Evolutionary conservation across 2,113 vertebrate species (phyloP).

Genomic region (Spermophilus dauricus): DNA sequence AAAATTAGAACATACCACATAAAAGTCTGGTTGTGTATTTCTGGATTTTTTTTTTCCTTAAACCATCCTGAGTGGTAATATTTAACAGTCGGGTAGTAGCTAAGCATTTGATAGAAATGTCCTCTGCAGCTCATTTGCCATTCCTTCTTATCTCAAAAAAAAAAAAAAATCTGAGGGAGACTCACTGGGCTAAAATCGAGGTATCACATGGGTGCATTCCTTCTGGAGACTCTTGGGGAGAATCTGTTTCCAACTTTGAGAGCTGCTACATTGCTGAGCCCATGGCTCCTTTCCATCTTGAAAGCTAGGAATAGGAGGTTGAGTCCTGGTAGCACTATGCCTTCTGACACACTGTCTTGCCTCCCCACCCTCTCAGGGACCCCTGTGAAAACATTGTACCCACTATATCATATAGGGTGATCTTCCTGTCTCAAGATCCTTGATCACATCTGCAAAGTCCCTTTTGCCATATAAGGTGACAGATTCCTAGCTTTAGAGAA

Average conservation of each 20-base stretch:
- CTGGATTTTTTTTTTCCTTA: too few species aligned
- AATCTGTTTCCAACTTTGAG: neutral
- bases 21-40: too few species aligned
- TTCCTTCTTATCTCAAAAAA: too few species aligned
- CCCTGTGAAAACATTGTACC: neutral
- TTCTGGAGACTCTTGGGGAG: neutral
- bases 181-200: neutral
- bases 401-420: neutral
- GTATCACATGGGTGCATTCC: neutral
- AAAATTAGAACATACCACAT: too few species aligned
- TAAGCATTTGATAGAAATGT: too few species aligned
- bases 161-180: neutral
- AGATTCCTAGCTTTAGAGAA: neutral
- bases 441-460: neutral
- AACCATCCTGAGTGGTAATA: too few species aligned
- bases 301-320: neutral
- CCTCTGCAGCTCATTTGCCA: too few species aligned
- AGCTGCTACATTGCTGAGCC: neutral
- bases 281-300: neutral
- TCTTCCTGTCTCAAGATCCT: neutral
- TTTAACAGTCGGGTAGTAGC: too few species aligned
- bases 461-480: neutral
- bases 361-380: neutral
- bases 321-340: neutral
- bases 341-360: neutral